A percentile compares a stretch with the other conserved stretches of the same genome.
phyloP scores from a whole-genome alignment of 1,140 invertebrate genomes.

The Lucilia sericata region DNA sequence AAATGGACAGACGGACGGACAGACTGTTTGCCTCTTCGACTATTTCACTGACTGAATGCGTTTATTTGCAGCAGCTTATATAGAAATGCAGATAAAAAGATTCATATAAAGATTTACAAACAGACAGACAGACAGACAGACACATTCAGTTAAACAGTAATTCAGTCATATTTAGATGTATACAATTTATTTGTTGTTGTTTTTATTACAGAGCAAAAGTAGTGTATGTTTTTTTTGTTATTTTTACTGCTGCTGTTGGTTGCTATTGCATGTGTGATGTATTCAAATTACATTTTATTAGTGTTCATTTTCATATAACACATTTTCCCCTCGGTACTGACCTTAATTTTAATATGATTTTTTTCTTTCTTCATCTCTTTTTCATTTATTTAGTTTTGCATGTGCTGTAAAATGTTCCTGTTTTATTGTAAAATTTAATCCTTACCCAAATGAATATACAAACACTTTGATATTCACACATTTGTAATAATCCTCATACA shows the following conservation, averaged over 20 bases:
- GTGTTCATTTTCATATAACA: background rate
- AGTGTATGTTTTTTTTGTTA: no score
- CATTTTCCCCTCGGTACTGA: slow-evolving; percentile 30
- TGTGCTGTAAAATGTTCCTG: background rate
- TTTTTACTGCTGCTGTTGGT: background rate
- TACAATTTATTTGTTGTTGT: background rate
- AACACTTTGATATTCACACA: background rate
- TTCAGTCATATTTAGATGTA: slow-evolving; percentile 16
- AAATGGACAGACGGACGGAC: no score
- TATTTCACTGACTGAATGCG: background rate
- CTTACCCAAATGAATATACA: slow-evolving; percentile 27
- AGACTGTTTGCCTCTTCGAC: no score
- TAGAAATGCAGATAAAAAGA: background rate
- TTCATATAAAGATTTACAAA: background rate
- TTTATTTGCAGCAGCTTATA: background rate
- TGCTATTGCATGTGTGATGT: background rate
- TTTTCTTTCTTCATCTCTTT: background rate
- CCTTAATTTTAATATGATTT: slow-evolving; percentile 37
- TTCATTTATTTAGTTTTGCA: background rate
- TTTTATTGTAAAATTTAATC: slow-evolving; percentile 27
- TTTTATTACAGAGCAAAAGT: no score
- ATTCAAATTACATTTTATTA: slow-evolving; percentile 44
- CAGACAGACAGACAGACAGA: background rate
- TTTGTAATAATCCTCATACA: background rate
- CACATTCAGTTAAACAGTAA: background rate